Evolutionary conservation across 2,888 invertebrate species (phyloP).

Genomic region (Aphrophora alni): DNA sequence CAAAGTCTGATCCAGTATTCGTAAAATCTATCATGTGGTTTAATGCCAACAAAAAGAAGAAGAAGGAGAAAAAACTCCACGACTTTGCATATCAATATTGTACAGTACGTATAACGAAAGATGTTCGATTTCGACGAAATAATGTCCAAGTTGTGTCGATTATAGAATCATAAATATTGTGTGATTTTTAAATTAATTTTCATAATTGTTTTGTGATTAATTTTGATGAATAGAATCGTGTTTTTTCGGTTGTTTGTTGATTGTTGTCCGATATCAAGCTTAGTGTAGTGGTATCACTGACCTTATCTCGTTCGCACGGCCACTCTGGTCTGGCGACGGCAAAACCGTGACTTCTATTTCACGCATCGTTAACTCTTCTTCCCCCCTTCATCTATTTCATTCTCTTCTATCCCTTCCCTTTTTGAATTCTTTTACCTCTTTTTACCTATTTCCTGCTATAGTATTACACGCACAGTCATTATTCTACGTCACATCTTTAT

Average conservation of each 20-base stretch:
- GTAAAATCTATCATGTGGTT: not conserved
- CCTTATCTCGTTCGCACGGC: constrained; percentile 2
- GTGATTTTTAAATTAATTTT: not conserved
- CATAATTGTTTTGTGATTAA: not conserved
- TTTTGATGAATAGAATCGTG: not conserved
- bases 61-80: not conserved
- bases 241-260: not conserved
- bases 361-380: constrained; percentile 6
- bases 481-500: not conserved
- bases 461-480: not conserved
- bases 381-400: not conserved
- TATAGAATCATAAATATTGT: not conserved
- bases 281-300: not conserved
- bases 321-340: not conserved
- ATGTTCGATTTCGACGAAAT: not conserved
- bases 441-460: not conserved
- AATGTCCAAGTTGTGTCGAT: not conserved
- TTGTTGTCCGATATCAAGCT: not conserved
- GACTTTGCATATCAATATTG: not conserved
- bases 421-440: not conserved
- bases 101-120: not conserved
- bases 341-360: not conserved
- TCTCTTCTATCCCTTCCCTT: not conserved
- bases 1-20: not conserved
- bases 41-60: not conserved